These are phyloP conservation scores for Latrodectus elegans DNA, from an alignment of 2,888 invertebrate genomes.

Conservation along the genomic window DNA sequence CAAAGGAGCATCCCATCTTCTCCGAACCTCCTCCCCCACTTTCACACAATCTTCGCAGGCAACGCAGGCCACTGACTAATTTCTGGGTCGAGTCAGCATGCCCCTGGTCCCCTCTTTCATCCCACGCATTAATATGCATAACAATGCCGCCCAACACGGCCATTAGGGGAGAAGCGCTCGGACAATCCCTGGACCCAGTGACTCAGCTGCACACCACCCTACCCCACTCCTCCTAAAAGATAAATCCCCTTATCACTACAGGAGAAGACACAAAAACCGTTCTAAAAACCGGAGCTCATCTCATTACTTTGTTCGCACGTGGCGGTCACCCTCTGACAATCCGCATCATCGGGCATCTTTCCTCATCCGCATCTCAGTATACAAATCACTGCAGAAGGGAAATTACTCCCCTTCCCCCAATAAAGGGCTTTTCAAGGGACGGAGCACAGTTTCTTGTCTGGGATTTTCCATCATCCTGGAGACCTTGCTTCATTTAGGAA, in stretches of 20 bases:
- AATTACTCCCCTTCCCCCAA: no score
- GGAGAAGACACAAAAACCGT: conserved; percentile 24
- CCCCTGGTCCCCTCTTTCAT: conserved; percentile 25
- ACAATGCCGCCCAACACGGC: conserved; percentile 58
- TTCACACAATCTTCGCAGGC: conserved; percentile 23
- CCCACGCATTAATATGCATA: conserved; percentile 64
- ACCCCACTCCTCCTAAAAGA: conserved; percentile 2
- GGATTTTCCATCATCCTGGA: conserved; percentile 48
- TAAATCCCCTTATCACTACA: conserved; percentile 45
- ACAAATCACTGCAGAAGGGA: conserved; percentile 26
- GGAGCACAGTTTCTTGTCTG: conserved; percentile 13
- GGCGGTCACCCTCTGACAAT: conserved; percentile 50
- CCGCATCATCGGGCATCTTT: conserved; percentile 12
- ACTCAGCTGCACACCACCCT: conserved; percentile 9
- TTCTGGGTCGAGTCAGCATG: conserved; percentile 51
- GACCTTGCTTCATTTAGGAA: conserved; percentile 38
- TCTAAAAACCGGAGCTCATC: conserved; percentile 45
- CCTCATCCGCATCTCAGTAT: conserved; percentile 19
- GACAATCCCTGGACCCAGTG: conserved; percentile 38
- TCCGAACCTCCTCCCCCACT: neutral
- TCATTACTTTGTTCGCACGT: conserved; percentile 62
- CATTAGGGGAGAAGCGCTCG: conserved; percentile 43
- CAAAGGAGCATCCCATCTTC: conserved; percentile 20
- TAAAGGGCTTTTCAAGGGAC: neutral
- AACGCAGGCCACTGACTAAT: conserved; percentile 60